phyloP scores from a whole-genome alignment of 2,888 invertebrate genomes.

The Torymus aiolomorphi region DNA sequence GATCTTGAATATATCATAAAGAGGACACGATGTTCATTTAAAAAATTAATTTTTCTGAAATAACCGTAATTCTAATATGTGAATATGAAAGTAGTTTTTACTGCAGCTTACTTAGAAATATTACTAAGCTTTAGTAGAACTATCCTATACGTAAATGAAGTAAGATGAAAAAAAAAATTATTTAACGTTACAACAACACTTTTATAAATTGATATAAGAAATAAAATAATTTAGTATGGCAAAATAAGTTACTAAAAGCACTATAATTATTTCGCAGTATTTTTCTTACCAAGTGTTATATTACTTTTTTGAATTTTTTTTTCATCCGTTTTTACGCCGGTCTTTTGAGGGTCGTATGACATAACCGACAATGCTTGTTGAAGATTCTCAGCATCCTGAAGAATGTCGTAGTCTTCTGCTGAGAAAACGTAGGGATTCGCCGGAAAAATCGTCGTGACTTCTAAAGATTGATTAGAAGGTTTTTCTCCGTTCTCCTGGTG shows the following conservation, averaged over 20 bases:
- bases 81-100: too few species aligned
- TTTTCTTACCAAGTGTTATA: conserved; percentile 21
- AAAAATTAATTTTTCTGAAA: too few species aligned
- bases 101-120: too few species aligned
- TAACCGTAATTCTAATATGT: too few species aligned
- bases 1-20: too few species aligned
- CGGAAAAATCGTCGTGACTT: neutral
- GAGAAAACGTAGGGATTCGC: conserved; percentile 44
- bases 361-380: conserved; percentile 63
- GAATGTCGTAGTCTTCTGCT: conserved; percentile 49
- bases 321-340: conserved; percentile 39
- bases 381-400: conserved; percentile 61
- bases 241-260: neutral
- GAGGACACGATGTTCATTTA: too few species aligned
- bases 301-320: neutral
- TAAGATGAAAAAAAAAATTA: too few species aligned
- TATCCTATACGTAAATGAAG: too few species aligned
- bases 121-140: too few species aligned
- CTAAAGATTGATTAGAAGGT: neutral
- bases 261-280: neutral
- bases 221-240: too few species aligned
- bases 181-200: too few species aligned
- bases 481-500: neutral
- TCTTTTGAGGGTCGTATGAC: conserved; percentile 68
- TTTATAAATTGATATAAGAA: too few species aligned